Base-by-base conservation (phyloP, 1,140 invertebrate species). In the Odontomachus brunneus region DNA sequence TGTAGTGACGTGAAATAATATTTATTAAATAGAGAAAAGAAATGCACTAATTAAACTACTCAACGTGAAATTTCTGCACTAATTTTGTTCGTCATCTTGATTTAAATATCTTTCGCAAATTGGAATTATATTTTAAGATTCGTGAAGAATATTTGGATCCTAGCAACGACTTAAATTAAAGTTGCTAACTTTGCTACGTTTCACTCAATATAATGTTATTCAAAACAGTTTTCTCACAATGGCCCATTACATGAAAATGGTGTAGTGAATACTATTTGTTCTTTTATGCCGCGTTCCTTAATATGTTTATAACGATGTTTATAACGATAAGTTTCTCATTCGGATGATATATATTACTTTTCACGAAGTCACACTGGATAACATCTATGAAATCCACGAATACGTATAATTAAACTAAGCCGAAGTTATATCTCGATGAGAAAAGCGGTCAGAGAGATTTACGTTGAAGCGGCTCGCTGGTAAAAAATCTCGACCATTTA, bases 401-500 rank as follows among this genome's bases (percentile, higher is more conserved):
- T 69, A 49, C 22, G 24, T 53, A 11, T 7, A 44, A 44, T 44
- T 44, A 4, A 3, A 24, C 15, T 38, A 59, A 9, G 9, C 4
- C 29, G 19, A 55, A 76, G 29, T 26, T 14, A 53, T 14, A n/a
- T 51, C 63, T 51, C 29, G 49, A 51, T 44, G 22, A 48, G 33
- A 44, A 59, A 24, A 7, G 5, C 51, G 26, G 5, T 17, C 3
- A 38, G 60, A 53, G 60, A 11, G 9, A 65, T 65, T 22, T 63
- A n/a, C 14, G 26, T 24, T 24, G 44, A 29, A 14, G 38, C n/a
- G n/a, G 22, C 14, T 38, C 11, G 11, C 48, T 44, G 33, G 19
- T n/a, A 26, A 66, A 66, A 66, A 29, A 44, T 78, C 33, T 78
- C 49, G 29, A 14, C 17, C 33, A 78, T 78, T 66, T 38, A 78